Conservation (phyloP, 1,140 invertebrate genomes). For the Ostrea edulis region DNA sequence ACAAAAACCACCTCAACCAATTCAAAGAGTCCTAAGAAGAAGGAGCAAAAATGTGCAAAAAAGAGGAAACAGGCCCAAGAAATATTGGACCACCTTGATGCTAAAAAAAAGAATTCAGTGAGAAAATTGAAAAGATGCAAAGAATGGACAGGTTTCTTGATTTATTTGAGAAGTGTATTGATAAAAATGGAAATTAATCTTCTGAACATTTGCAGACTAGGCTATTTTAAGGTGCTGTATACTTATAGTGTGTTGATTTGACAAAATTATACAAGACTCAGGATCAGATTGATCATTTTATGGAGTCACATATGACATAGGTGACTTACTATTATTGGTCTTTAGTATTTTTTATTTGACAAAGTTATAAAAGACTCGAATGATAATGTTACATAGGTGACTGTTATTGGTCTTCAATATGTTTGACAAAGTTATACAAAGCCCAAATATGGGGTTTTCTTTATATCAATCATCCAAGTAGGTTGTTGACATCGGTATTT, state of each 20-base stretch:
- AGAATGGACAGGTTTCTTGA: slow-evolving; percentile 43
- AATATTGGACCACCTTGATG: too few relatives aligned
- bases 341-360: background rate
- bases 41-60: slow-evolving; percentile 16
- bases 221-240: background rate
- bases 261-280: background rate
- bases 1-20: background rate
- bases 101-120: too few relatives aligned
- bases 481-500: background rate
- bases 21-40: slow-evolving; percentile 9
- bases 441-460: background rate
- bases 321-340: background rate
- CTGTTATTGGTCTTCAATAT: too few relatives aligned
- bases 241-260: background rate
- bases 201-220: background rate
- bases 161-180: slow-evolving; percentile 40
- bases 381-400: too few relatives aligned
- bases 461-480: background rate
- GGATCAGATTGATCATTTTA: background rate
- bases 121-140: slow-evolving; percentile 41
- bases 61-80: slow-evolving; percentile 24
- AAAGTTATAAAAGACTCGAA: too few relatives aligned
- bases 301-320: too few relatives aligned
- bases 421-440: too few relatives aligned
- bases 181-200: background rate